These are phyloP conservation scores for Poecilus cupreus DNA, from an alignment of 2,888 invertebrate species.

Conservation along the genomic window DNA sequence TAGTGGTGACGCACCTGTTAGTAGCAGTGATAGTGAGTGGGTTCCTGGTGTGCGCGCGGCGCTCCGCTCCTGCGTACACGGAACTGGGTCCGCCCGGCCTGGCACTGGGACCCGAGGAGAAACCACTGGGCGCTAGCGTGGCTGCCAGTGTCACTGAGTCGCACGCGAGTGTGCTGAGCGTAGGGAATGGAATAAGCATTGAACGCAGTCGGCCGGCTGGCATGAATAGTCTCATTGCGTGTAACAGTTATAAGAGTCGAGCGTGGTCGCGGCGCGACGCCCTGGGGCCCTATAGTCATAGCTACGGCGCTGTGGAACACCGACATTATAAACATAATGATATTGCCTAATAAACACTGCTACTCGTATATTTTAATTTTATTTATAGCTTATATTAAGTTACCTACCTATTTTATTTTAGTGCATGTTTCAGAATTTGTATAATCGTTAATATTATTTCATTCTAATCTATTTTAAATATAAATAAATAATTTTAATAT, in stretches of 20 bases:
- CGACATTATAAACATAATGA: constrained; percentile 54
- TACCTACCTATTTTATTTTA: background rate
- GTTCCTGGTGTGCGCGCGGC: constrained; percentile 71
- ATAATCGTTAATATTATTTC: background rate
- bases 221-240: constrained; percentile 84
- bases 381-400: constrained; percentile 38
- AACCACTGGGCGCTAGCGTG: constrained; percentile 74
- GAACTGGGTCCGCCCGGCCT: constrained; percentile 70
- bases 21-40: constrained; percentile 73
- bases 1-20: constrained; percentile 79
- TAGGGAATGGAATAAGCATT: constrained; percentile 77
- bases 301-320: constrained; percentile 75
- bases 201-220: constrained; percentile 81
- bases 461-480: constrained; percentile 1
- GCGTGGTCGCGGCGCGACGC: constrained; percentile 72
- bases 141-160: constrained; percentile 44
- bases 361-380: background rate
- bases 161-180: constrained; percentile 68
- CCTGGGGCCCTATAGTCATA: constrained; percentile 75
- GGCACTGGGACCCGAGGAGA: constrained; percentile 69
- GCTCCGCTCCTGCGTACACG: constrained; percentile 66
- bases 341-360: constrained; percentile 11
- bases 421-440: background rate
- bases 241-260: constrained; percentile 85
- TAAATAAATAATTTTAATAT: background rate